Base-by-base conservation (phyloP, 2,113 vertebrate species). In the Colossoma macropomum region DNA sequence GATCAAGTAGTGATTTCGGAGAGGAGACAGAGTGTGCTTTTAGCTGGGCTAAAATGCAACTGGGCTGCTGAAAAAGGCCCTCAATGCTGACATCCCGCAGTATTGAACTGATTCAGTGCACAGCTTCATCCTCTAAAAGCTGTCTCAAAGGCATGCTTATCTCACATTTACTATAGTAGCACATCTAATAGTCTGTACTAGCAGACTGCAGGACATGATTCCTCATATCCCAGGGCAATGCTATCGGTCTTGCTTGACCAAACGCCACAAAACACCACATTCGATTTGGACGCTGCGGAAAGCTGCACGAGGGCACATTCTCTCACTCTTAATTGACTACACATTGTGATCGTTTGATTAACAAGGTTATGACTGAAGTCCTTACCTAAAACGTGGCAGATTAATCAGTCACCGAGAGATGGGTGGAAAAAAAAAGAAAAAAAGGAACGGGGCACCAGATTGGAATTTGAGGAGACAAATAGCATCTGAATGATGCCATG, bases 401-500 rank as follows among this genome's bases (percentile, higher is more conserved):
- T 92, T 78, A 89, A 87, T 92, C 87, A 81, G 89, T 86, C 75
- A 66, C 89, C 88, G 54, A 75, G 59, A 63, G 48, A 41, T 45
- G 28, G 66, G 89, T 86, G 85, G 69, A 34, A 25, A 19, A 38
- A 66, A 63, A 78, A n/a, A 27, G 56, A 80, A 71, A 45, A 34
- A 54, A 32, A 71, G 32, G 79, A 77, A 77, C 77, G 68, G 66
- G 82, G 77, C 84, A 86, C 89, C 90, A 92, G 90, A 92, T 91
- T 94, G 92, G 87, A 92, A 92, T 91, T 89, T 92, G 87, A 91
- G 85, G 90, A 93, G 92, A 93, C 89, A 93, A 93, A 93, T 92
- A 90, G 91, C 88, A 89, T 88, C 87, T 92, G 92, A 93, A 92
- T 83, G 90, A 90, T 91, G 90, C 89, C 89, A 92, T 92, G 90